Percentiles rank a stretch among this genome's conserved stretches.
phyloP scores from a whole-genome alignment of 2,113 vertebrate species.

The Xenopus borealis region DNA sequence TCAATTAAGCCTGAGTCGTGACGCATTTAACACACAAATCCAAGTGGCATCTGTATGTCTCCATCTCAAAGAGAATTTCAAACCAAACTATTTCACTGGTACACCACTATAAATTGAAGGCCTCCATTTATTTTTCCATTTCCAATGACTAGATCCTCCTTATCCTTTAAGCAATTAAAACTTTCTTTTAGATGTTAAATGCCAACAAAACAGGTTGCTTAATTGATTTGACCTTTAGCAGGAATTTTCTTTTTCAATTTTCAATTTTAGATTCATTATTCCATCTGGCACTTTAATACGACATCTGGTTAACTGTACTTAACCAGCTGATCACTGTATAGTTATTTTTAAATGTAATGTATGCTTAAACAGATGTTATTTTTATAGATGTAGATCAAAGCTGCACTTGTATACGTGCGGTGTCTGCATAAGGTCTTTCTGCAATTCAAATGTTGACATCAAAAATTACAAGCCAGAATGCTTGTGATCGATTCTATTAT shows the following conservation, averaged over 20 bases:
- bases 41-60: too few relatives aligned
- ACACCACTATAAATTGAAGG: too few relatives aligned
- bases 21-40: too few relatives aligned
- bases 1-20: too few relatives aligned
- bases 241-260: slow-evolving; percentile 76
- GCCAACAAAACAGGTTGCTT: slow-evolving; percentile 95
- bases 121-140: neutral
- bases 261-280: slow-evolving; percentile 98
- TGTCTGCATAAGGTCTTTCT: slow-evolving; percentile 82
- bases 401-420: slow-evolving; percentile 75
- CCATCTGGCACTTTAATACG: slow-evolving; percentile 99
- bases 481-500: slow-evolving; percentile 75
- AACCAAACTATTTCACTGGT: too few relatives aligned
- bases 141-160: neutral
- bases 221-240: slow-evolving; percentile 99
- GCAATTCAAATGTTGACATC: slow-evolving; percentile 87
- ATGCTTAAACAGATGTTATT: slow-evolving; percentile 99
- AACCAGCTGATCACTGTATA: slow-evolving; percentile 97
- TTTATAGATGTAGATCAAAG: slow-evolving; percentile 93
- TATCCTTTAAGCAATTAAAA: slow-evolving; percentile 79
- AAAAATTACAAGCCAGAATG: slow-evolving; percentile 78
- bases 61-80: too few relatives aligned
- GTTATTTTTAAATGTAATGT: slow-evolving; percentile 99
- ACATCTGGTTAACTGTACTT: slow-evolving; percentile 99
- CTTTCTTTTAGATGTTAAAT: slow-evolving; percentile 94